phyloP scores from a whole-genome alignment of 2,888 invertebrate genomes.

The Hylaea fasciaria region DNA sequence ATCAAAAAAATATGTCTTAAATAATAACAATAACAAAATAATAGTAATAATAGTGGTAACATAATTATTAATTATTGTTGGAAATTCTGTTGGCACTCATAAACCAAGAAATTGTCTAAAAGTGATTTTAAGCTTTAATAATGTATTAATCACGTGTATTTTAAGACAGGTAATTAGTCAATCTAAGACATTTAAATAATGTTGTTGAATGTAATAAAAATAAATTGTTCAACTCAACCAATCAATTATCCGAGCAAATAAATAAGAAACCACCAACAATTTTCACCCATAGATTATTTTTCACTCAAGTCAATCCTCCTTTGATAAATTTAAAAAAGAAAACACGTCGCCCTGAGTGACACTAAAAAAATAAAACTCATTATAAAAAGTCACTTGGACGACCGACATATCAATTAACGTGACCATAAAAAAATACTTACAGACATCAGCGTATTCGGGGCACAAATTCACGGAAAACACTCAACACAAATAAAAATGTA shows the following conservation, averaged over 20 bases:
- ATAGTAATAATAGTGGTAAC: no score
- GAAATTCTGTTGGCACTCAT: no score
- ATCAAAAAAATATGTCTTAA: no score
- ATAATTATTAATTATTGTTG: no score
- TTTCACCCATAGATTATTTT: neutral
- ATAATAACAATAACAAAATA: no score
- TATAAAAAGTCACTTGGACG: conserved; percentile 34
- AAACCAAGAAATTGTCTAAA: no score
- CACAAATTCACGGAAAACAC: conserved; percentile 39
- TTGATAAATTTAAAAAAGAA: conserved; percentile 26
- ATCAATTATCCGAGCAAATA: conserved; percentile 18
- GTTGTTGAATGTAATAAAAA: conserved; percentile 9
- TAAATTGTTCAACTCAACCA: conserved; percentile 4
- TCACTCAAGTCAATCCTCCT: conserved; percentile 5
- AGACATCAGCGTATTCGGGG: conserved; percentile 29
- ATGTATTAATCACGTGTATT: neutral
- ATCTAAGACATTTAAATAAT: neutral
- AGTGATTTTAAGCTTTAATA: no score
- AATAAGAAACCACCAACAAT: conserved; percentile 10
- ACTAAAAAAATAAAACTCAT: conserved; percentile 33
- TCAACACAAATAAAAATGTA: conserved; percentile 32
- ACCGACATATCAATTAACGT: conserved; percentile 33
- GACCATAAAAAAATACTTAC: conserved; percentile 36
- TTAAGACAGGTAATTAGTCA: conserved; percentile 7
- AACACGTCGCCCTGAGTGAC: conserved; percentile 26